Percentiles rank a stretch among this genome's conserved stretches.
These are phyloP conservation scores for Columba livia DNA, from an alignment of 2,113 vertebrate species.

Conservation along the genomic window DNA sequence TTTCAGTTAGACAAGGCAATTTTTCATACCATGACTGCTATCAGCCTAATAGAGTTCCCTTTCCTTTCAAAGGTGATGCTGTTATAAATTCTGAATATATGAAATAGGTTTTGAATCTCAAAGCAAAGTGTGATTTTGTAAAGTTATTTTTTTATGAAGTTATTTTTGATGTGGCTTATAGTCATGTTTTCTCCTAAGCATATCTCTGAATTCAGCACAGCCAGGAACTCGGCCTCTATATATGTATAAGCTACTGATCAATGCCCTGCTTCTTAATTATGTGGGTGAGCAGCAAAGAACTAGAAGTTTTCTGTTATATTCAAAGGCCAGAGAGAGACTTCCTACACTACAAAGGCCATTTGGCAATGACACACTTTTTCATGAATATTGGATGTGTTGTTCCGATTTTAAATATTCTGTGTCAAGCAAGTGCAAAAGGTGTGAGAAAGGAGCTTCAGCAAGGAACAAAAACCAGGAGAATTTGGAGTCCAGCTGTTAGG, in stretches of 20 bases:
- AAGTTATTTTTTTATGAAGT: background rate
- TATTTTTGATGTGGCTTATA: background rate
- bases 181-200: background rate
- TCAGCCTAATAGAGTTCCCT: background rate
- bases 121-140: background rate
- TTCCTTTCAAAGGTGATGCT: background rate
- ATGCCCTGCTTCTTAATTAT: background rate
- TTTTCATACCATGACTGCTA: background rate
- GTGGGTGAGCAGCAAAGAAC: background rate
- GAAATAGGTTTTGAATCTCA: background rate
- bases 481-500: background rate
- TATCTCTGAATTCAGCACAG: background rate
- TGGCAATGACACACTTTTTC: background rate
- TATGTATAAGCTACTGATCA: background rate
- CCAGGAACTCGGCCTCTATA: background rate
- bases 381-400: background rate
- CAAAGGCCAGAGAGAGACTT: background rate
- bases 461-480: background rate
- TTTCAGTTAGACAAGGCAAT: background rate
- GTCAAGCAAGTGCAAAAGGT: background rate
- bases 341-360: background rate
- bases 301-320: background rate
- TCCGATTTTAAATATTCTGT: background rate
- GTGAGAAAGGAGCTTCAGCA: background rate
- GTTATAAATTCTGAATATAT: background rate